phyloP scores from a whole-genome alignment of 2,113 vertebrate genomes.

The Colaptes auratus region DNA sequence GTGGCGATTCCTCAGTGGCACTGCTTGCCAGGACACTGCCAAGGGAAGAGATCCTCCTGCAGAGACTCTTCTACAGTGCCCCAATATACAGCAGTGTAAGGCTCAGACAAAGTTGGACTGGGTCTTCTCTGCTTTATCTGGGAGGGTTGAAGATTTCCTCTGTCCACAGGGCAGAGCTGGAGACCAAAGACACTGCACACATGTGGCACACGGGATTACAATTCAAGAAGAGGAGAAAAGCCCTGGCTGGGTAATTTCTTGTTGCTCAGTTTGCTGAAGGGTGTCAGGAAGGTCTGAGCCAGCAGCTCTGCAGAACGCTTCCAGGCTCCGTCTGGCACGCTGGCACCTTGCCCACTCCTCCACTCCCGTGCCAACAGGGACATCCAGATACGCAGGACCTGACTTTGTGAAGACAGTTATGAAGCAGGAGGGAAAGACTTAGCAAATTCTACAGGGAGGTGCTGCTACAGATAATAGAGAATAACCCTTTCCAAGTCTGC shows the following conservation, averaged over 20 bases:
- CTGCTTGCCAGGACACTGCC: background rate
- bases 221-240: background rate
- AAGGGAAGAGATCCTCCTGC: background rate
- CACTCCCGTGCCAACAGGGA: background rate
- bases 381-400: background rate
- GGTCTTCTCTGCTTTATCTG: too few species aligned
- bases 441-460: background rate
- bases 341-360: constrained; percentile 17
- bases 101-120: background rate
- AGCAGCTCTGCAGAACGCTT: background rate
- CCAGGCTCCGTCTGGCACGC: background rate
- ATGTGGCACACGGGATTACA: background rate
- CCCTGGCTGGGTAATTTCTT: background rate
- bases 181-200: background rate
- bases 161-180: background rate
- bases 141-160: background rate
- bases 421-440: background rate
- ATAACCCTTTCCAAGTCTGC: background rate
- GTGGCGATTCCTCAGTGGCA: rapidly evolving
- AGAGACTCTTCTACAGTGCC: background rate
- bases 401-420: rapidly evolving
- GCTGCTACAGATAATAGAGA: background rate
- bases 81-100: background rate
- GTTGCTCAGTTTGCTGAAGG: constrained; percentile 7
- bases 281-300: background rate